Base-by-base conservation (phyloP, 1,140 invertebrate species). In the Papilio xuthus region DNA sequence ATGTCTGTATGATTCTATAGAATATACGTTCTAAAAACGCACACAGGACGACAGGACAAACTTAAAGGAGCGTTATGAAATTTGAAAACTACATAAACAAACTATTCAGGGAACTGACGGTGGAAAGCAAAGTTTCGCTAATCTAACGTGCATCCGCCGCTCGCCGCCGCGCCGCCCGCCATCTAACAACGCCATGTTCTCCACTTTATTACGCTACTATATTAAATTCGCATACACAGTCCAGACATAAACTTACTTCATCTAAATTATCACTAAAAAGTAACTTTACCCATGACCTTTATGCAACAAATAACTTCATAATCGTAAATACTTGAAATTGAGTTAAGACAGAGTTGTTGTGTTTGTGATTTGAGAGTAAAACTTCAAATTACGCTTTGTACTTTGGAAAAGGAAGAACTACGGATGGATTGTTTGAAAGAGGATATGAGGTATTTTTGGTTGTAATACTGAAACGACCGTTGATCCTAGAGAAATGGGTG, bases 51-150 rank as follows among this genome's bases (percentile, higher is more conserved):
- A 67, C 60, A 67, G 60, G 60, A 67, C 23, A 28, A 67, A 67
- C 60, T 67, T 67, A 28, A 67, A 67, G 60, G 60, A 28, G 26
- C 60, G 60, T 67, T 67, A 67, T 67, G 60, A 67, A 67, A 67
- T 67, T 67, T 67, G 23, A 67, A 67, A 67, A 67, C 60, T 67
- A 67, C 26, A 67, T 67, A 28, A 67, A 67, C 60, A 67, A 67
- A 67, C 60, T 67, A 67, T 67, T 67, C 60, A 67, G 26, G 60
- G 26, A 67, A 67, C 60, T 67, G 60, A 18, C 26, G 60, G 60
- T 28, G 13, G 60, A 67, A 26, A 28, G 60, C 60, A 67, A 67
- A 67, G 60, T 67, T 67, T 67, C 26, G 60, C 26, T 67, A 67
- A 67, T 28, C 60, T 67, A 67, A 67, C 26, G 60, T 26, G 23